Base-by-base conservation (phyloP, 2,113 vertebrate genomes). In the Leptosomus discolor region DNA sequence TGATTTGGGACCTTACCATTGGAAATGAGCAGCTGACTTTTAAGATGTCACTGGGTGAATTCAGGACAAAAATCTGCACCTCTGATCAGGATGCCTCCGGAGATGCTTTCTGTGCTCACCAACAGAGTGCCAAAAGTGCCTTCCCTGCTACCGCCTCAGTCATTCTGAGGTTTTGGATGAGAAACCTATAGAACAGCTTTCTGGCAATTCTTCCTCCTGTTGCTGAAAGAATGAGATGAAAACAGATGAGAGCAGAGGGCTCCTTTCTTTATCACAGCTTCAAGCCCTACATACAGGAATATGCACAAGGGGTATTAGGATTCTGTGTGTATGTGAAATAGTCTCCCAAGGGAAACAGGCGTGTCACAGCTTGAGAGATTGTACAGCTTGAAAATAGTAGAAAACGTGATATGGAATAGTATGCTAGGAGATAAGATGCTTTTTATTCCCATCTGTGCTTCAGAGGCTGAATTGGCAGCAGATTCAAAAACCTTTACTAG, bases 361-460 rank as follows among this genome's bases (percentile, higher is more conserved):
- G 48, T 75, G 51, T 81, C 48, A 32, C 87, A 93, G 61, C 85
- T 90, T 79, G 84, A 87, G 90, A 92, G 65, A 61, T 3, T 82
- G 74, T 85, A 88, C 53, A 73, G 70, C 81, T 94, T 90, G 74
- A 83, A 96, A 94, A 93, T 58, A 88, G 74, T 80, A 92, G 90
- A 93, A 96, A 95, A 86, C 82, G 80, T 65, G 54, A 74, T 88
- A 74, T 30, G 46, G 74, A 80, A 69, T 92, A 9, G 12, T 76
- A 69, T 86, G 78, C n/a, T 85, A 80, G 79, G 41, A 93, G 92
- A 95, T 83, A 86, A 90, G 41, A 69, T 94, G 45, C 51, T 81
- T 90, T 93, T 83, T 88, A 91, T 90, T 95, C 61, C 90, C 79
- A 95, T 96, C 88, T 90, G 75, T 88, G 79, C 75, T 97, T 88